Conservation (phyloP, 2,113 vertebrate species). For the Oncorhynchus nerka region DNA sequence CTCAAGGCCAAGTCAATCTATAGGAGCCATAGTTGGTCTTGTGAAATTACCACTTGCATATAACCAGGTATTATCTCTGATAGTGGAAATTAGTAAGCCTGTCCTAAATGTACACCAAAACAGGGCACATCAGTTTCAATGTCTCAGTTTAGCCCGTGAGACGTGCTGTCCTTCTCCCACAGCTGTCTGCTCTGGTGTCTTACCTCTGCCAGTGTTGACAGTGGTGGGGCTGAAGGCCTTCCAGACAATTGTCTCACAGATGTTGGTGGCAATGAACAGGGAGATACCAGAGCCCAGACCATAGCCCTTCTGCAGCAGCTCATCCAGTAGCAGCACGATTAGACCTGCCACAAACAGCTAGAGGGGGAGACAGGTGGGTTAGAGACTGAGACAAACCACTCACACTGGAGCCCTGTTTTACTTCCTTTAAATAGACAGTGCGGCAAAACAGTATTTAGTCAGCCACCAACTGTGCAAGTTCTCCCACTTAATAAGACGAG, state of each 20-base stretch:
- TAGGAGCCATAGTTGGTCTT: too few relatives aligned
- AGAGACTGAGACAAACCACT: neutral
- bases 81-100: too few relatives aligned
- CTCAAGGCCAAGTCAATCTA: too few relatives aligned
- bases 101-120: neutral
- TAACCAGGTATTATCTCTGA: too few relatives aligned
- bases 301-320: conserved; percentile 96
- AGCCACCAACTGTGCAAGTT: too few relatives aligned
- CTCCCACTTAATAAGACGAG: too few relatives aligned
- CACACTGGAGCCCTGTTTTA: neutral
- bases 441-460: too few relatives aligned
- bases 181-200: neutral
- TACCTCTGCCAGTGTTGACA: conserved; percentile 97
- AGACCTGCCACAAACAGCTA: conserved; percentile 97
- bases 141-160: neutral
- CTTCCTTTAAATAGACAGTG: neutral
- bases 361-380: conserved; percentile 13
- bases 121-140: neutral
- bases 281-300: conserved; percentile 97
- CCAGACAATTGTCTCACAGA: conserved; percentile 99
- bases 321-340: conserved; percentile 94
- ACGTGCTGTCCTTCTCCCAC: neutral
- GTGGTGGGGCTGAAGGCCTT: conserved; percentile 99
- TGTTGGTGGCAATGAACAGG: conserved; percentile 99
- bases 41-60: too few relatives aligned